Conservation (phyloP, 2,888 invertebrate species). For the Xestobium rufovillosum region DNA sequence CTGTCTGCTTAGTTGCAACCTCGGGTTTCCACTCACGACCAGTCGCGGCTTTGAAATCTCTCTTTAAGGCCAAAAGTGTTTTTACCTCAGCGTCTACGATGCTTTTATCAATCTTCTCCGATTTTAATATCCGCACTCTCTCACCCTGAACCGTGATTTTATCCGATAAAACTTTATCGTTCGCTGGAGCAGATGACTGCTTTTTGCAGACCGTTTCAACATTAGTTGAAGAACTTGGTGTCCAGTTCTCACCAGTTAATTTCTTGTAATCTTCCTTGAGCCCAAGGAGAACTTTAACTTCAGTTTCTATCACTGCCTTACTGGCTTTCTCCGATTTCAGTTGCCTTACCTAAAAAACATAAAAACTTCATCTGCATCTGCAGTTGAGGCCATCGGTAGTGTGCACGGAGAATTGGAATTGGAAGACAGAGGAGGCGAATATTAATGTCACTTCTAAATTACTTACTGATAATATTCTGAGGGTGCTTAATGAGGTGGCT, state of each 20-base stretch:
- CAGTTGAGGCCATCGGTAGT: too few species aligned
- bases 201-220: slow-evolving; percentile 3
- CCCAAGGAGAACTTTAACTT: slow-evolving; percentile 49
- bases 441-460: too few species aligned
- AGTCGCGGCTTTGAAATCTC: slow-evolving; percentile 61
- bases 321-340: slow-evolving; percentile 50
- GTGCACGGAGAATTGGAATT: too few species aligned
- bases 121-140: slow-evolving; percentile 62
- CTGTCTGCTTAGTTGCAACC: slow-evolving; percentile 28
- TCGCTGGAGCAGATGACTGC: slow-evolving; percentile 27
- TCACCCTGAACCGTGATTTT: slow-evolving; percentile 57
- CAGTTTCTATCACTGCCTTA: slow-evolving; percentile 49
- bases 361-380: too few species aligned
- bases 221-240: slow-evolving; percentile 13
- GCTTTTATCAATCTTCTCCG: slow-evolving; percentile 45
- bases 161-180: slow-evolving; percentile 30
- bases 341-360: slow-evolving; percentile 27
- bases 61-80: slow-evolving; percentile 59
- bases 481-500: too few species aligned
- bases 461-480: too few species aligned
- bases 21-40: slow-evolving; percentile 51
- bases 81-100: slow-evolving; percentile 48
- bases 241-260: slow-evolving; percentile 51
- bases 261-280: slow-evolving; percentile 53
- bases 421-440: too few species aligned